Percentiles rank a stretch among this genome's conserved stretches.
Conservation (phyloP, 2,113 vertebrate genomes). For the Cyrtonyx montezumae region DNA sequence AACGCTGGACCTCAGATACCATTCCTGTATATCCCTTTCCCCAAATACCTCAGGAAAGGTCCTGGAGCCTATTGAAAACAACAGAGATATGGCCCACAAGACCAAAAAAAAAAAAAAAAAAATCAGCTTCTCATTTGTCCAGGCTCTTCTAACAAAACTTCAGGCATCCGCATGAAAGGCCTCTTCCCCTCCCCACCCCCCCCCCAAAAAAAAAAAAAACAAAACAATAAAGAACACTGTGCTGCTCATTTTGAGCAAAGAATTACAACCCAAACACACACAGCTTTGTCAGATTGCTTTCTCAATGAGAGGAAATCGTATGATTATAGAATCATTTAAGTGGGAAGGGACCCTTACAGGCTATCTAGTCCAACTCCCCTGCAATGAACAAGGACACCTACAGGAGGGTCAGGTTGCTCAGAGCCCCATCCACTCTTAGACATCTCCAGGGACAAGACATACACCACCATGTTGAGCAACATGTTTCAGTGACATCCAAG, state of each 20-base stretch:
- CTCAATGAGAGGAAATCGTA: background rate
- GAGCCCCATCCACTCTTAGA: too few relatives aligned
- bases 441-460: too few relatives aligned
- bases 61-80: background rate
- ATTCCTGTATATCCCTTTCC: background rate
- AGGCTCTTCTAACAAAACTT: background rate
- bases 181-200: background rate
- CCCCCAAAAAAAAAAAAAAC: too few relatives aligned
- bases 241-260: background rate
- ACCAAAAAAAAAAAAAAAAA: background rate
- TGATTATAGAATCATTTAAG: too few relatives aligned
- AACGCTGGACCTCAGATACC: background rate
- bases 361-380: too few relatives aligned
- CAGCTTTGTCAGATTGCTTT: background rate
- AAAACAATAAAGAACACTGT: fast-evolving
- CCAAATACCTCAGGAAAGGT: background rate
- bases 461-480: too few relatives aligned
- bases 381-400: too few relatives aligned
- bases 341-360: too few relatives aligned
- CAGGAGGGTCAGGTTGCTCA: too few relatives aligned
- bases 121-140: background rate
- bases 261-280: background rate
- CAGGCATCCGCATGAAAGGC: background rate
- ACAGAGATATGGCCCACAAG: background rate
- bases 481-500: background rate